Conservation (phyloP, 1,140 invertebrate genomes). For the Pseudomyrmex sp. region DNA sequence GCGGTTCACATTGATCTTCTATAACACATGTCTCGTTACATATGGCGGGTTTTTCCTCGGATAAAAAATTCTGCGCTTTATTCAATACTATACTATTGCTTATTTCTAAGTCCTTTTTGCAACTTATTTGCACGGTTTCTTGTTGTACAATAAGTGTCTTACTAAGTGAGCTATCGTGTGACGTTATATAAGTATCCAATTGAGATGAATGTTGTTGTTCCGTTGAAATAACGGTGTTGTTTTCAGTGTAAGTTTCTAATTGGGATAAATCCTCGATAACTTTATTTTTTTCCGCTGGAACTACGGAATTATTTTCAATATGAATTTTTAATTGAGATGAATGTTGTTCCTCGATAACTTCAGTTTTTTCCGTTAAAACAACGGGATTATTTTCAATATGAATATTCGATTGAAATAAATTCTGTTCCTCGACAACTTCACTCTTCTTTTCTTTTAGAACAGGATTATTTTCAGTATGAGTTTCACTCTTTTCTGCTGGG, state of each 20-base stretch:
- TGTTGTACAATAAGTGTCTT: slow-evolving; percentile 7
- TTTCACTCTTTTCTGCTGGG: no score
- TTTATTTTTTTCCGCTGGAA: background rate
- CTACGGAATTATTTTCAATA: background rate
- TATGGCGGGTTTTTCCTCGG: slow-evolving; percentile 24
- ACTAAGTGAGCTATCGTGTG: background rate
- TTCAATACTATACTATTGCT: background rate
- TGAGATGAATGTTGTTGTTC: no score
- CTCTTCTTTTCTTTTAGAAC: no score
- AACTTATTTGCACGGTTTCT: background rate
- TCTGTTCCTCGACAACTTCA: no score
- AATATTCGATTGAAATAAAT: no score
- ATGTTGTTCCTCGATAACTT: background rate
- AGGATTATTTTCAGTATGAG: no score
- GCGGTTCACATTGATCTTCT: background rate
- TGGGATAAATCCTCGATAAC: background rate
- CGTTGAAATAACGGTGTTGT: background rate
- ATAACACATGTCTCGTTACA: slow-evolving; percentile 9
- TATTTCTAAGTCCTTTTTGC: background rate
- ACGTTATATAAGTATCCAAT: background rate
- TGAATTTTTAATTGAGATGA: background rate
- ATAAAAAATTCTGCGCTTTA: background rate
- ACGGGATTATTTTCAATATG: background rate
- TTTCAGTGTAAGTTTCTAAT: background rate
- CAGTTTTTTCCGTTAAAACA: background rate